A percentile compares a stretch with the other conserved stretches of the same genome.
These are phyloP conservation scores for Melipona bicolor DNA, from an alignment of 2,888 invertebrate genomes.

Conservation along the genomic window DNA sequence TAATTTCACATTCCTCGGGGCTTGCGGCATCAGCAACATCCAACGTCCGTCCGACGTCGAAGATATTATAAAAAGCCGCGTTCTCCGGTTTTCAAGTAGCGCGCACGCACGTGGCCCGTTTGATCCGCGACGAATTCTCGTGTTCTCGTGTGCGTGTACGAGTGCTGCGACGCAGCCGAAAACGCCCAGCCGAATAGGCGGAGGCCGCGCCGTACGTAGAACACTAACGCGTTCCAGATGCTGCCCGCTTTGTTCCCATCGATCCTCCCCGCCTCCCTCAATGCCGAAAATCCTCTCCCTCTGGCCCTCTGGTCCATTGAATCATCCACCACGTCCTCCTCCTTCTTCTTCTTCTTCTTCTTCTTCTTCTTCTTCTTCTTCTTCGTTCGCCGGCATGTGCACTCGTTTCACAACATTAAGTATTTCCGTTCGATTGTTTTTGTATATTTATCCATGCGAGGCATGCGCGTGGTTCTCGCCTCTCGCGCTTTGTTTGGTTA, in stretches of 20 bases:
- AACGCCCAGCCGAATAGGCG: slow-evolving; percentile 37
- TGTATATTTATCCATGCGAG: slow-evolving; percentile 48
- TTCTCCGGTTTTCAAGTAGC: slow-evolving; percentile 46
- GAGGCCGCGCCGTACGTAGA: slow-evolving; percentile 69
- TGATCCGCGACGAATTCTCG: slow-evolving; percentile 55
- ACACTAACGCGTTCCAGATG: slow-evolving; percentile 83
- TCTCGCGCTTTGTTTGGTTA: slow-evolving; percentile 39
- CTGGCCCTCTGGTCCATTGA: slow-evolving; percentile 14
- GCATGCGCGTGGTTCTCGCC: slow-evolving; percentile 19
- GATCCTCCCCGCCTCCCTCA: slow-evolving; percentile 53
- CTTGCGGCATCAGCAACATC: neutral
- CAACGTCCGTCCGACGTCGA: neutral
- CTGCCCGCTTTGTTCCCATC: slow-evolving; percentile 81
- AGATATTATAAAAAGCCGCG: slow-evolving; percentile 1
- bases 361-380: neutral
- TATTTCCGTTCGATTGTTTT: slow-evolving; percentile 60
- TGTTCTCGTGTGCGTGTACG: slow-evolving; percentile 17
- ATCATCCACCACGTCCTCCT: neutral
- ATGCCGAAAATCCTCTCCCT: slow-evolving; percentile 58
- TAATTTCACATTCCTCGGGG: neutral
- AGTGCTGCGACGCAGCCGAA: slow-evolving; percentile 1
- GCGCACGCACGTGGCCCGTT: slow-evolving; percentile 71
- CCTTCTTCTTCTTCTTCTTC: too few species aligned
- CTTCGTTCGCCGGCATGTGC: slow-evolving; percentile 1
- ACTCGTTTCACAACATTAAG: slow-evolving; percentile 39